Percentiles rank a stretch among this genome's conserved stretches.
Conservation (phyloP, 2,888 invertebrate species). For the Luperina testacea region DNA sequence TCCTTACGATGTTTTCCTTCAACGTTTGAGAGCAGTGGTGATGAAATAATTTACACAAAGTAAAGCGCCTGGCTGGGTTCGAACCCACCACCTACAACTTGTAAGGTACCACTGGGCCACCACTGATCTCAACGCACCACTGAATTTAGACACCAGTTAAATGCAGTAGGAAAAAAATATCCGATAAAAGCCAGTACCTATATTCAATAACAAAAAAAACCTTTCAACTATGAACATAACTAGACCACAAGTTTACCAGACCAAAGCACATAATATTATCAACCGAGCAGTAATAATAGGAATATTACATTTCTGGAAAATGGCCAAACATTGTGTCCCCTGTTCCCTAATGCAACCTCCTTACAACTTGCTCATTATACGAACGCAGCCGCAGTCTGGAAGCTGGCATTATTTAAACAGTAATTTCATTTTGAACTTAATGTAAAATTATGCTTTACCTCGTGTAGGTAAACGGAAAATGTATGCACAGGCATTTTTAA, state of each 20-base stretch:
- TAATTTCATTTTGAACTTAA: constrained; percentile 57
- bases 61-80: no score
- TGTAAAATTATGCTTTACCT: constrained; percentile 38
- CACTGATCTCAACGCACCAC: no score
- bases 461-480: constrained; percentile 40
- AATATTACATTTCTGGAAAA: constrained; percentile 53
- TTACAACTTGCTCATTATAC: constrained; percentile 49
- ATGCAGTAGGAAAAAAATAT: no score
- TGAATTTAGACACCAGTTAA: no score
- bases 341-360: constrained; percentile 53
- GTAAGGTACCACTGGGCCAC: no score
- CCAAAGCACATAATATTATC: constrained; percentile 29
- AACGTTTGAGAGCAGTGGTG: no score
- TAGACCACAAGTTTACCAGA: constrained; percentile 18
- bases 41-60: no score
- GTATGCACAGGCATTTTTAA: constrained; percentile 29
- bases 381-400: constrained; percentile 33
- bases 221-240: not conserved
- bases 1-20: no score
- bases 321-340: constrained; percentile 57
- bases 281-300: constrained; percentile 28
- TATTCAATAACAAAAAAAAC: constrained; percentile 12
- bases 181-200: not conserved
- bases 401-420: constrained; percentile 41
- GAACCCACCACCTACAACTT: no score